Evolutionary conservation across 2,797 vertebrate genomes (phyloP), one percentile per base, ranked within the genome.

Genomic region (Crocodylus rhombifer): DNA sequence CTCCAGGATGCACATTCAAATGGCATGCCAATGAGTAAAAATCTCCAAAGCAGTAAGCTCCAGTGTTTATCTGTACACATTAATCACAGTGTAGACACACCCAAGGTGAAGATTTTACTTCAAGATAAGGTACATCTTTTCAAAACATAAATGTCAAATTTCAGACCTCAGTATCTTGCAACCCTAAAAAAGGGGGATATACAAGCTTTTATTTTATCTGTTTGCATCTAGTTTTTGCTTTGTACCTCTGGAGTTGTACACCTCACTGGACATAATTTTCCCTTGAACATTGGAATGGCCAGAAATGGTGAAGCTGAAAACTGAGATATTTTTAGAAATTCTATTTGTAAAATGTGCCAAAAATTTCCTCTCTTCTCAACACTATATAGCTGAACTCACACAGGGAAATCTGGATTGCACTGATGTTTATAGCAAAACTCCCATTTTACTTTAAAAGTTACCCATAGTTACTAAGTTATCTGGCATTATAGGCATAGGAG

Each of bases 121-220:
- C 12, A 74, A 63, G 3, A 81, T 0, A 28, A n/a, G 21, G 9
- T 80, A 20, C 0, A 2, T 2, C 51, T 81, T 36, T 4, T 21
- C 6, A 18, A 76, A 14, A 12, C 28, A 51, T 51, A 78, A 79
- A 1, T 73, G 36, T 36, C 33, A 42, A 12, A 23, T 33, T 71
- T 71, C 25, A 71, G 33, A 36, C 67, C 30, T 69, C 9, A 9
- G 5, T 36, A 26, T 26, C 36, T 23, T 73, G 9, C 69, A 73
- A 14, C 23, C 51, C 11, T 73, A n/a, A 16, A 7, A 65, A n/a
- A 33, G 20, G 12, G 12, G 26, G 4, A 25, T 20, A 21, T 14
- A n/a, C 14, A 51, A 23, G 26, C 3, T 23, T 73, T 73, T 51
- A 51, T 51, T 42, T 51, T 8, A 51, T 7, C 23, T 9, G 18